Evolutionary conservation across 2,797 vertebrate genomes (phyloP), one percentile per base, ranked within the genome.

Genomic region (Erpetoichthys calabaricus): DNA sequence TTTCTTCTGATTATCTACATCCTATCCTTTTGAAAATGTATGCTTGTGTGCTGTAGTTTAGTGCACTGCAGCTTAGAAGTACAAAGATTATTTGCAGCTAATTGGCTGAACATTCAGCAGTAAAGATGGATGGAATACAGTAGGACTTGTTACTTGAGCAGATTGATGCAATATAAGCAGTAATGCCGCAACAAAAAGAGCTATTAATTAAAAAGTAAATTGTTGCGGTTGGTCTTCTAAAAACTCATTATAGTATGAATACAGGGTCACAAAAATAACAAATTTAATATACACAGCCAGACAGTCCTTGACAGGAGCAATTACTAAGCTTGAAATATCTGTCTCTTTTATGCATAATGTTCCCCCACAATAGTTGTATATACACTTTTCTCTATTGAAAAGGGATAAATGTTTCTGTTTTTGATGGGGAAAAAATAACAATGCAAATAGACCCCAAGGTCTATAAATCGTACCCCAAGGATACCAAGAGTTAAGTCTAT

Each of bases 221-320:
- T n/a, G 53, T 54, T 54, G 53, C 25, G 8, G 53, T 54, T 49
- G 42, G 53, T 42, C 44, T 43, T 54, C 44, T 4, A 54, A 54
- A 54, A 41, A 3, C 53, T 42, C 53, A 54, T 54, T 54, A 49
- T 49, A 53, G 42, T 7, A 5, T 42, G 53, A 54, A 54, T 43
- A 54, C 41, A 5, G 53, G 41, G 53, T 54, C 53, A 54, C 53
- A 8, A 54, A 54, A 54, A 54, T 42, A 7, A 43, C 10, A 41
- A 54, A 54, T 2, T 41, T 43, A 54, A 54, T 54, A 42, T 6
- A 51, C 41, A 25, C 7, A 6, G 10, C 41, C 53, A 54, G 44
- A 54, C 41, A 5, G 53, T 8, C 53, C 53, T 43, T 54, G 53
- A 54, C 53, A 54, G 53, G 41, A 54, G 3, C 53, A 54, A 54